Evolutionary conservation across 2,113 vertebrate genomes (phyloP), one percentile per base, ranked within the genome.

Genomic region (Poecilia latipinna): DNA sequence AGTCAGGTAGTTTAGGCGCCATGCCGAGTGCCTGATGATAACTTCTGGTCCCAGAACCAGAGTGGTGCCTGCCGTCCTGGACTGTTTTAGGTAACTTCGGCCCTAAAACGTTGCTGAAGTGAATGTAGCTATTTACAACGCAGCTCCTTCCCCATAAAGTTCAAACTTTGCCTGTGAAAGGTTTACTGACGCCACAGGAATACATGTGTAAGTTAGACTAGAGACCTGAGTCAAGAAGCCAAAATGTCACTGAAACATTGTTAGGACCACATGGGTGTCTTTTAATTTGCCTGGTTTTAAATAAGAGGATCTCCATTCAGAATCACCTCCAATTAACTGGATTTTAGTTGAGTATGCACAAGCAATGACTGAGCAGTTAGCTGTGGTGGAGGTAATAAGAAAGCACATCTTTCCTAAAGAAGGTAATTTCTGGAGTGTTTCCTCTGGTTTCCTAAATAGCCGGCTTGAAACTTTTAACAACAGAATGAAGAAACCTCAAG

Each of bases 331-430:
- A 80, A 61, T 89, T 83, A 85, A 83, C 85, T 85, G 89, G 66
- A 81, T 87, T 86, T 82, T 35, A 81, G 83, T 83, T 81, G 61
- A 75, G 82, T 85, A 12, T 86, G 82, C 83, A 82, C 71, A 83
- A 85, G 81, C 73, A 75, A 64, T 13, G 74, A 86, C 83, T 65
- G 8, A 62, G 65, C 19, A 4, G 68, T 85, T 3, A 86, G 82
- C 90, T 90, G 89, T 88, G 88, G 86, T 24, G 71, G 10, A 1
- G 66, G 61, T 88, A 85, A 86, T 82, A 67, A 86, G 83, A 86
- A 85, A 80, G 86, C 65, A 39, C 73, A 60, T 74, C 64, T 86
- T 65, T 51, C 17, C 65, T 74, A 81, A 84, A 39, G 72, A 79
- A 70, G 85, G 66, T 82, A 74, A 72, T 85, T 80, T 78, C 75